Conservation (phyloP, 1,140 invertebrate species). For the Eupeodes corollae region DNA sequence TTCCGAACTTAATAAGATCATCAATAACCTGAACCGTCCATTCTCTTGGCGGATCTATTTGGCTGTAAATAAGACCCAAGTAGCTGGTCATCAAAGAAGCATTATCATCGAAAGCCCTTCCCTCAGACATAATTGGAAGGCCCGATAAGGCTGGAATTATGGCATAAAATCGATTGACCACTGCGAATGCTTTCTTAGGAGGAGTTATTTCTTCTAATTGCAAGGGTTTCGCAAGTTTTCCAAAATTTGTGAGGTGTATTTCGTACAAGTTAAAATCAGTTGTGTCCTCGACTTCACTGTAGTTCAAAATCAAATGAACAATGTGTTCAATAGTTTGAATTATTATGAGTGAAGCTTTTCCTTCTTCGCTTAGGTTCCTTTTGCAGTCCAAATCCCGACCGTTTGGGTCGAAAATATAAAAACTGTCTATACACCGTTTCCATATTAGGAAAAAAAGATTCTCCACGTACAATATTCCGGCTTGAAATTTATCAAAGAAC, state of each 20-base stretch:
- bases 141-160: constrained; percentile 24
- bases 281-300: constrained; percentile 14
- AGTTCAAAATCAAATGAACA: constrained; percentile 26
- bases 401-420: constrained; percentile 33
- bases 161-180: constrained; percentile 30
- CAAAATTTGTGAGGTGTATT: constrained; percentile 21
- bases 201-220: background rate
- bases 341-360: constrained; percentile 26
- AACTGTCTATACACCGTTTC: constrained; percentile 28
- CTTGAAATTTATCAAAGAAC: constrained; percentile 26
- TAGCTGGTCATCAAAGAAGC: constrained; percentile 24
- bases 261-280: constrained; percentile 29
- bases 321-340: constrained; percentile 23
- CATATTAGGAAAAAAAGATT: constrained; percentile 29
- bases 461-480: constrained; percentile 22
- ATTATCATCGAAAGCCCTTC: constrained; percentile 17
- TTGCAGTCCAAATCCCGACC: constrained; percentile 21
- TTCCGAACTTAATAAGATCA: constrained; percentile 24
- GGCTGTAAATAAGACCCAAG: constrained; percentile 25
- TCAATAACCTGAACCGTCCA: constrained; percentile 25
- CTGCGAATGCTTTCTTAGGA: constrained; percentile 17
- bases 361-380: constrained; percentile 18
- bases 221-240: constrained; percentile 17
- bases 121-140: constrained; percentile 24
- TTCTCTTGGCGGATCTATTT: constrained; percentile 22